These are phyloP conservation scores for Mayetiola destructor DNA, from an alignment of 2,888 invertebrate species.

Conservation along the genomic window DNA sequence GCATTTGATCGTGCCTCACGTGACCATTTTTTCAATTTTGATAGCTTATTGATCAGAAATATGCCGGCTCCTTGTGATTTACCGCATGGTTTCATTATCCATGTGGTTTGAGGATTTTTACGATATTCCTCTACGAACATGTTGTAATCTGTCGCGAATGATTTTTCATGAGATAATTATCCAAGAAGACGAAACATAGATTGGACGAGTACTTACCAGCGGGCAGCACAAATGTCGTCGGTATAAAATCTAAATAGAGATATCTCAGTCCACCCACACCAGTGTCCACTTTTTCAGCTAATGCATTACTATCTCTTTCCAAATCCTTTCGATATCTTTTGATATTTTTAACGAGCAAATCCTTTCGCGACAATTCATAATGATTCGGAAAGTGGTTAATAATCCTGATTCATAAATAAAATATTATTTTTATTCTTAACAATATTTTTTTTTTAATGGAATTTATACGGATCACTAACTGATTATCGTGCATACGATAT, in stretches of 20 bases:
- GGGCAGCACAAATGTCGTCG: slow-evolving; percentile 83
- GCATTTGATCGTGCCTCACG: slow-evolving; percentile 72
- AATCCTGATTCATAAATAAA: slow-evolving; percentile 39
- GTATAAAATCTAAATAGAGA: slow-evolving; percentile 78
- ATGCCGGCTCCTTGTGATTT: slow-evolving; percentile 61
- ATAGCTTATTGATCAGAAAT: slow-evolving; percentile 86
- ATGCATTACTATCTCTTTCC: slow-evolving; percentile 73
- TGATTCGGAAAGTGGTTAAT: slow-evolving; percentile 96
- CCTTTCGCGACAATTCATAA: slow-evolving; percentile 88
- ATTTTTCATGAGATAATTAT: background rate
- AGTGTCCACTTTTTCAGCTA: slow-evolving; percentile 58
- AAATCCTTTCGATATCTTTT: slow-evolving; percentile 85
- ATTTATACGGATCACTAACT: too few relatives aligned
- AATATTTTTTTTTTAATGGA: too few relatives aligned
- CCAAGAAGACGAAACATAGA: background rate
- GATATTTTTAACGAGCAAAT: slow-evolving; percentile 89
- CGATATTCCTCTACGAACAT: slow-evolving; percentile 94
- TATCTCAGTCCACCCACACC: slow-evolving; percentile 53
- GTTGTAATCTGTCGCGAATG: slow-evolving; percentile 57
- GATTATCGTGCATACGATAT: slow-evolving; percentile 82
- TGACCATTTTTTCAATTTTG: slow-evolving; percentile 83
- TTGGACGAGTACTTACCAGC: slow-evolving; percentile 37
- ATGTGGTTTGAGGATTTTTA: slow-evolving; percentile 84
- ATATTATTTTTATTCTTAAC: background rate
- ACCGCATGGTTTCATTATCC: slow-evolving; percentile 97